Conservation (phyloP, 2,113 vertebrate genomes). For the Acanthochromis polyacanthus region DNA sequence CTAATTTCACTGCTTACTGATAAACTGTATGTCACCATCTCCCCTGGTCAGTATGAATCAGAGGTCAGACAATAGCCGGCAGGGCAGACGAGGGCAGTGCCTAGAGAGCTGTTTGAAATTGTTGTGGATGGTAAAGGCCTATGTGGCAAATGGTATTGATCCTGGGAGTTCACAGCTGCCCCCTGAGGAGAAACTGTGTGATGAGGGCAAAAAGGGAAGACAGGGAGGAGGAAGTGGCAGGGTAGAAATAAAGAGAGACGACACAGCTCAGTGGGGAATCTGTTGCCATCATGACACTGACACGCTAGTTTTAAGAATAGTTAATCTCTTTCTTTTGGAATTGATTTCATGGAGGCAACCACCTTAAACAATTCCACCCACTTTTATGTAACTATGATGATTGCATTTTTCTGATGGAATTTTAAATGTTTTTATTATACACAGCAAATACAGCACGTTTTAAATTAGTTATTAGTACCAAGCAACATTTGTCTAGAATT, state of each 20-base stretch:
- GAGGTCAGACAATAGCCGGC: slow-evolving; percentile 42
- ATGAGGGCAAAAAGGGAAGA: slow-evolving; percentile 3
- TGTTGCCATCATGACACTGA: neutral
- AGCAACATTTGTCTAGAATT: slow-evolving; percentile 13
- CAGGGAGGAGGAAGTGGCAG: neutral
- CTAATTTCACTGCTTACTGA: slow-evolving; percentile 11
- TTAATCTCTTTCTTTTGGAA: slow-evolving; percentile 19
- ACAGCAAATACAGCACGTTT: neutral
- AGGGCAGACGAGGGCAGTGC: slow-evolving; percentile 31
- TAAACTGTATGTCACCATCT: slow-evolving; percentile 33
- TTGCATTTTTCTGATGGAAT: neutral
- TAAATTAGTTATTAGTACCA: neutral
- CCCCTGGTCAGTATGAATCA: slow-evolving; percentile 50
- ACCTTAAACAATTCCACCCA: neutral
- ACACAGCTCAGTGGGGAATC: neutral
- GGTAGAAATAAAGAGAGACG: slow-evolving; percentile 17
- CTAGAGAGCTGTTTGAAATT: slow-evolving; percentile 37
- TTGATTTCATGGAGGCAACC: slow-evolving; percentile 6
- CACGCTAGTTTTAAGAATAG: neutral
- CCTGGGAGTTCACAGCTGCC: slow-evolving; percentile 1
- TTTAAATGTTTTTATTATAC: neutral
- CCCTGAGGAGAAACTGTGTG: slow-evolving; percentile 26
- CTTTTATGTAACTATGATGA: slow-evolving; percentile 1
- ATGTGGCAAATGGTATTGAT: slow-evolving; percentile 36
- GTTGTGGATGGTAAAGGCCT: slow-evolving; percentile 40